These are phyloP conservation scores for Catocala sponsa DNA, from an alignment of 2,888 invertebrate genomes.

Conservation along the genomic window DNA sequence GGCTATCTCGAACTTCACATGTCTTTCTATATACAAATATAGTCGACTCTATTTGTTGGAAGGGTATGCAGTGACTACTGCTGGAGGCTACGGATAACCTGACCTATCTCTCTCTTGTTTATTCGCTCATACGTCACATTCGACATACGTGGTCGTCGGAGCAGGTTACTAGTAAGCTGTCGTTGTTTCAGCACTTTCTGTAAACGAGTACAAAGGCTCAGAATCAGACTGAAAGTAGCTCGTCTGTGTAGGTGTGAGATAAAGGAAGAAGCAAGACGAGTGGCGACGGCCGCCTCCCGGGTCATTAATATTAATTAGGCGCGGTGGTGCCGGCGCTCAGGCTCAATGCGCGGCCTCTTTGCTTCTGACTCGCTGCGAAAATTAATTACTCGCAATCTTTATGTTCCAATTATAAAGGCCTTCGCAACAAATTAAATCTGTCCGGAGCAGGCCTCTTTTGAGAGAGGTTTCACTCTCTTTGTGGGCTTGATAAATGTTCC, in stretches of 20 bases:
- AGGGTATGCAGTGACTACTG: no score
- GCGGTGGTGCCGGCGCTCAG: slow-evolving; percentile 75
- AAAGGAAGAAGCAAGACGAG: slow-evolving; percentile 63
- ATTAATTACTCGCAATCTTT: slow-evolving; percentile 89
- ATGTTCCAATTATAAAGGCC: slow-evolving; percentile 89
- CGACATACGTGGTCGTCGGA: no score
- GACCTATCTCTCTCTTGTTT: no score
- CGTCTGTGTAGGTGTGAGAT: slow-evolving; percentile 68
- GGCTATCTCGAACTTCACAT: slow-evolving; percentile 1
- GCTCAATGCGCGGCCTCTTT: slow-evolving; percentile 83
- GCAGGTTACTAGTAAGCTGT: no score
- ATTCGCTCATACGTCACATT: no score
- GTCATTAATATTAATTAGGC: slow-evolving; percentile 88
- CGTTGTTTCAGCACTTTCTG: slow-evolving; percentile 10
- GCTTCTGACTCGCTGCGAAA: slow-evolving; percentile 88
- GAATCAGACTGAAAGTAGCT: slow-evolving; percentile 56
- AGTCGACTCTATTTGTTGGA: no score
- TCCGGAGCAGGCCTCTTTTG: slow-evolving; percentile 86
- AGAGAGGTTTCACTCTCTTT: slow-evolving; percentile 88
- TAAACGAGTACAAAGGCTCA: slow-evolving; percentile 56
- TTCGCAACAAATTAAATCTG: slow-evolving; percentile 89
- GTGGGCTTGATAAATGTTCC: slow-evolving; percentile 88
- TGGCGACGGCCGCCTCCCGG: slow-evolving; percentile 71
- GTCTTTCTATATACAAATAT: no score
- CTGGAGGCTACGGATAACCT: no score